These are phyloP conservation scores for Liposcelis brunnea DNA, from an alignment of 2,888 invertebrate species.

Conservation along the genomic window DNA sequence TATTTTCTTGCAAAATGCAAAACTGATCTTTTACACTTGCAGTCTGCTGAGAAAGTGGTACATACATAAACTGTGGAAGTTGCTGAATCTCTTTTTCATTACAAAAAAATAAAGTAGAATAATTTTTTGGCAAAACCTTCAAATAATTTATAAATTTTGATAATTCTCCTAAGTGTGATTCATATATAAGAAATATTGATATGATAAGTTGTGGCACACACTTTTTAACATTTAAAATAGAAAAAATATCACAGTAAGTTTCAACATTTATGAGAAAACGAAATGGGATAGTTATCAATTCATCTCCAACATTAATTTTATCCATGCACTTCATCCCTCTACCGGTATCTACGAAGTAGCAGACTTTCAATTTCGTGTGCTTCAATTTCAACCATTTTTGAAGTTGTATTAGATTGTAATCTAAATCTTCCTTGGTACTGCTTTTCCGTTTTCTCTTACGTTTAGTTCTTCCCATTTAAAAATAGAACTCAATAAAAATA, in stretches of 20 bases:
- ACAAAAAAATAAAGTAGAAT: slow-evolving; percentile 52
- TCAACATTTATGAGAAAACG: not conserved
- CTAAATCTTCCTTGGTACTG: not conserved
- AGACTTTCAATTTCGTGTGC: not conserved
- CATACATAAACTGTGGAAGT: too few relatives aligned
- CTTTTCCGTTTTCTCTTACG: not conserved
- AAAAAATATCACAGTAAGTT: not conserved
- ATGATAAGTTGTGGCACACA: slow-evolving; percentile 52
- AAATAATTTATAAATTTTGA: slow-evolving; percentile 49
- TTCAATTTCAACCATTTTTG: not conserved
- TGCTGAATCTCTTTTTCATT: slow-evolving; percentile 28
- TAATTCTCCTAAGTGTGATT: slow-evolving; percentile 35
- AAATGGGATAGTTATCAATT: not conserved
- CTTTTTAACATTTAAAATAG: not conserved
- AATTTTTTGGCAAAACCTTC: slow-evolving; percentile 45
- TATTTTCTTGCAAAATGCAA: not conserved
- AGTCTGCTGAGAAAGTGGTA: too few relatives aligned
- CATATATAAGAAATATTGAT: slow-evolving; percentile 52
- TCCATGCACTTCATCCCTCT: not conserved
- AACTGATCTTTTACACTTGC: too few relatives aligned
- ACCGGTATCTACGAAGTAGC: not conserved
- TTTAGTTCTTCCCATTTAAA: not conserved
- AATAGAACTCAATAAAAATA: too few relatives aligned
- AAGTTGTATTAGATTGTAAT: not conserved
- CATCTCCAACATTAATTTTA: not conserved